Conservation (phyloP, 2,797 vertebrate species). For the Cirrhinus mrigala region DNA sequence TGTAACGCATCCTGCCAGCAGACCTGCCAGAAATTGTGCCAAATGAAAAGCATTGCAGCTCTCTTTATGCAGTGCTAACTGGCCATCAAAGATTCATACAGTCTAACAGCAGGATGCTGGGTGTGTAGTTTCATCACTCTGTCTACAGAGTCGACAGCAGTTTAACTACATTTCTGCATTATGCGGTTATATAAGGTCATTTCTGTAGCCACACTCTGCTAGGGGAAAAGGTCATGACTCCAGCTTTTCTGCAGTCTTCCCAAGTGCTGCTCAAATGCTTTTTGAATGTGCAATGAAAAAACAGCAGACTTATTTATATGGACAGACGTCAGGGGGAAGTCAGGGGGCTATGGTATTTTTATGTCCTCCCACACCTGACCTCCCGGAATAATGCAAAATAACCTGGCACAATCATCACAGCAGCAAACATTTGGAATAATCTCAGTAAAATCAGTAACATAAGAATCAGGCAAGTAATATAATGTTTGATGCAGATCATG, state of each 20-base stretch:
- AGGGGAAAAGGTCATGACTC: background rate
- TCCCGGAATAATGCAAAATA: background rate
- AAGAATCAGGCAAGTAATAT: background rate
- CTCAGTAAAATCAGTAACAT: background rate
- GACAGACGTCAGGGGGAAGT: background rate
- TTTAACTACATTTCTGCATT: background rate
- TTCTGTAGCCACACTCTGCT: background rate
- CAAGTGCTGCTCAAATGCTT: background rate
- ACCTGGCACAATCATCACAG: background rate
- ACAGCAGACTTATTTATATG: background rate
- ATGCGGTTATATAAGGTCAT: background rate
- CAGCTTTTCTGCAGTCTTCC: background rate
- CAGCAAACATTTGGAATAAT: background rate
- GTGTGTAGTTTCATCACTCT: background rate
- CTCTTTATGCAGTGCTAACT: conserved; percentile 7
- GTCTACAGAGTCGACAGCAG: background rate
- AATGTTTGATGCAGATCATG: background rate
- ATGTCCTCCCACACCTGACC: background rate
- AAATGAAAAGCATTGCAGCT: background rate
- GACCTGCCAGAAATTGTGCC: background rate
- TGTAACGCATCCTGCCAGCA: background rate
- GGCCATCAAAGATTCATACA: conserved; percentile 6
- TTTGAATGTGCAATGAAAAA: background rate
- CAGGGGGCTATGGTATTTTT: background rate
- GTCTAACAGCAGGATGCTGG: background rate